These are phyloP conservation scores for Microctonus brassicae DNA, from an alignment of 2,888 invertebrate species.

Conservation along the genomic window DNA sequence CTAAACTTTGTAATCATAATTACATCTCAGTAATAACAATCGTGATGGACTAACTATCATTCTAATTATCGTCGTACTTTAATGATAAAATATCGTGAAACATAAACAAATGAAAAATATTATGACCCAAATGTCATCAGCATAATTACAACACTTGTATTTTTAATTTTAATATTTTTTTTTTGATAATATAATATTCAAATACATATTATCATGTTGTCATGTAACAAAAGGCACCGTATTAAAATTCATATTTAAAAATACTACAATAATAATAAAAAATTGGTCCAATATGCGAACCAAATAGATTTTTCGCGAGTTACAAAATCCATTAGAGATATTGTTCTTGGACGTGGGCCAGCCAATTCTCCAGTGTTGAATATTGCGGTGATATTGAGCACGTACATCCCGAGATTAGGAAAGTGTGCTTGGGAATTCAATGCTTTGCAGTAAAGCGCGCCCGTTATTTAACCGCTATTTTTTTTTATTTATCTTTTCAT, in stretches of 20 bases:
- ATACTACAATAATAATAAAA: neutral
- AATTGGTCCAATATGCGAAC: neutral
- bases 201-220: too few species aligned
- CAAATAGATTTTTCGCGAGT: slow-evolving; percentile 28
- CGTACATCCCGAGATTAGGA: slow-evolving; percentile 18
- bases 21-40: neutral
- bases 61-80: neutral
- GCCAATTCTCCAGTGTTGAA: slow-evolving; percentile 34
- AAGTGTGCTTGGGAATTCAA: slow-evolving; percentile 7
- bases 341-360: slow-evolving; percentile 42
- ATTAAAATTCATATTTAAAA: neutral
- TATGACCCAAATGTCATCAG: neutral
- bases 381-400: slow-evolving; percentile 8
- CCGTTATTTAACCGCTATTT: neutral
- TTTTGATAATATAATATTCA: neutral
- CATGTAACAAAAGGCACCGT: too few species aligned
- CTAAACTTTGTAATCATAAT: neutral
- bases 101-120: too few species aligned
- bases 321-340: slow-evolving; percentile 42
- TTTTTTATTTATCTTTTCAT: neutral
- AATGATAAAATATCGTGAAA: neutral
- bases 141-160: too few species aligned
- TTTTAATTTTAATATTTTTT: too few species aligned
- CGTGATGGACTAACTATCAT: neutral
- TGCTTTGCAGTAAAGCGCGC: neutral